A percentile compares a stretch with the other conserved stretches of the same genome.
Evolutionary conservation across 2,797 vertebrate genomes (phyloP).

Genomic region (Parambassis ranga): DNA sequence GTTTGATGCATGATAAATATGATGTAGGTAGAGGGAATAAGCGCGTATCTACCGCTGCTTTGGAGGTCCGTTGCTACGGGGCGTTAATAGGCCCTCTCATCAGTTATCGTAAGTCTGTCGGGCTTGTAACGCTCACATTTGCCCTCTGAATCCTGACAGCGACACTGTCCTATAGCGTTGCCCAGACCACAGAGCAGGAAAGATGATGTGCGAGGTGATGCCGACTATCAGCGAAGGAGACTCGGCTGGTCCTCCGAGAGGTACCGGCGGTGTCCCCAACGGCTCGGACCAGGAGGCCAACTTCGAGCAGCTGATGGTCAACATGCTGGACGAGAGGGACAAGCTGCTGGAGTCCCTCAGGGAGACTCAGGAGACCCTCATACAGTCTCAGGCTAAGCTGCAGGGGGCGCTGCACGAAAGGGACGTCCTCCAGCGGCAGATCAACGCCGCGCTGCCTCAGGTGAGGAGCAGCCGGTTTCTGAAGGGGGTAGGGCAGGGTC

Average conservation of each 20-base stretch:
- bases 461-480: constrained; percentile 74
- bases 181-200: constrained; percentile 43
- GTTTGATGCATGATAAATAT: constrained; percentile 19
- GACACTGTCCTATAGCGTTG: constrained; percentile 53
- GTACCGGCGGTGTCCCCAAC: constrained; percentile 73
- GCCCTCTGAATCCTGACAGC: constrained; percentile 41
- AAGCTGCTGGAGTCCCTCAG: constrained; percentile 95
- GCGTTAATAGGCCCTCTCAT: constrained; percentile 59
- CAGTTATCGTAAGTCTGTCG: constrained; percentile 32
- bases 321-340: constrained; percentile 97
- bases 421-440: constrained; percentile 94
- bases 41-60: constrained; percentile 15
- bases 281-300: constrained; percentile 90
- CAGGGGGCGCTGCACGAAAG: constrained; percentile 93
- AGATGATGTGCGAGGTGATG: constrained; percentile 99
- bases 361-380: constrained; percentile 93
- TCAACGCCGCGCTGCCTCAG: constrained; percentile 94
- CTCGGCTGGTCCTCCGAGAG: constrained; percentile 87
- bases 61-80: constrained; percentile 31
- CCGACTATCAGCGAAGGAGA: constrained; percentile 97
- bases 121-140: constrained; percentile 21
- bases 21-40: constrained; percentile 14
- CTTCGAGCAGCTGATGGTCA: constrained; percentile 99
- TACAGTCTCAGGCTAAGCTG: constrained; percentile 89
- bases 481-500: neutral